Conservation (phyloP, 2,888 invertebrate genomes). For the Ischnura elegans region DNA sequence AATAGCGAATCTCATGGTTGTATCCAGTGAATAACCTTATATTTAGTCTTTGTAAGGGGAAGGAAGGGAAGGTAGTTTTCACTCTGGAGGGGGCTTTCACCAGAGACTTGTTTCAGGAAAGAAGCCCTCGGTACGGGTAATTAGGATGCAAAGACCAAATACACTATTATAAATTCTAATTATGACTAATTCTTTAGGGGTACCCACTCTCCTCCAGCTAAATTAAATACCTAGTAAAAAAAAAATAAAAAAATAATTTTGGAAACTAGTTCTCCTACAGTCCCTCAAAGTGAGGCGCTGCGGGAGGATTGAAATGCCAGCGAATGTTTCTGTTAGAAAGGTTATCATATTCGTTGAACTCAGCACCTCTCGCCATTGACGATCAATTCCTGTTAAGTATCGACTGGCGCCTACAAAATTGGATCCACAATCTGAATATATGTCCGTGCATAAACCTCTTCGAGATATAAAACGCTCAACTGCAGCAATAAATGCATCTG, state of each 20-base stretch:
- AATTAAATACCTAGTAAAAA: too few species aligned
- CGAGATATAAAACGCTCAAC: neutral
- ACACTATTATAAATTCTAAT: too few species aligned
- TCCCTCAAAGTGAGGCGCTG: neutral
- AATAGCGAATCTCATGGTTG: too few species aligned
- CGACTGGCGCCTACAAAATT: neutral
- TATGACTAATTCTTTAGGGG: too few species aligned
- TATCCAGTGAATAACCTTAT: too few species aligned
- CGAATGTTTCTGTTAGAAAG: neutral
- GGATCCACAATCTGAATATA: constrained; percentile 9
- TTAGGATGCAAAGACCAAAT: too few species aligned
- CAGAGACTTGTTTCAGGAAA: too few species aligned
- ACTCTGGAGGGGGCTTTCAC: too few species aligned
- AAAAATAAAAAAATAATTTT: neutral
- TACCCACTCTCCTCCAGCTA: too few species aligned
- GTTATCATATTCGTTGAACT: neutral
- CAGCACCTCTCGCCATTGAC: neutral
- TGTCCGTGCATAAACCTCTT: neutral
- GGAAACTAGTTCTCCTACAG: neutral
- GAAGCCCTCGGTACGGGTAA: too few species aligned
- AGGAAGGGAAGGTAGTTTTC: too few species aligned
- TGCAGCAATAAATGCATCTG: neutral
- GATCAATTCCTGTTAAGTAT: neutral
- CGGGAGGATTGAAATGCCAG: neutral
- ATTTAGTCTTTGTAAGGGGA: too few species aligned